Evolutionary conservation across 2,888 invertebrate species (phyloP), one percentile per base, ranked within the genome.

Genomic region (Alentia gelatinosa): DNA sequence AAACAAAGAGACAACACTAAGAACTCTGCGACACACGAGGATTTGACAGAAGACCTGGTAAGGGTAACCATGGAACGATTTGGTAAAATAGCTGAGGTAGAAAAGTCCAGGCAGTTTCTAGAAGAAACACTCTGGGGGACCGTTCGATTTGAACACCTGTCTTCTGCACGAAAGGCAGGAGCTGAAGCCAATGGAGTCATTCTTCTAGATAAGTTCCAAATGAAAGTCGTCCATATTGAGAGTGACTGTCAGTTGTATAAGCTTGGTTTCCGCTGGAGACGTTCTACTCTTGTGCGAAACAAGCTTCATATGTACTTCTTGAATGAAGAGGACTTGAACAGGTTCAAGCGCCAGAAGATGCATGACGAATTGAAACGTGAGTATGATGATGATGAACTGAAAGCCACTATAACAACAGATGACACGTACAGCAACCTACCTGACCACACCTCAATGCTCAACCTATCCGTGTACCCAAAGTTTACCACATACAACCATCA

Each of bases 401-500:
- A 86, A 26, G 86, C 50, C 1, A 50, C 26, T 30, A 26, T 86
- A n/a, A 86, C 86, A 19, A 33, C 86, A 42, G 47, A 42, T n/a
- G 86, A 83, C 26, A 40, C 83, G 3, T 40, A 39, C 30, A 39
- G 83, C 26, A 83, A 83, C 40, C 40, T 83, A 9, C 39, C 42
- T 37, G 83, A 83, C 23, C 39, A 40, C n/a, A 83, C 83, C 23
- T 83, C 83, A 1, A 39, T 83, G 40, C 35, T 83, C 40, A 12
- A 39, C n/a, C 23, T 42, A 19, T 42, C 40, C 1, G 83, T 83
- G 83, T 86, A 47, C 86, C 86, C 86, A 23, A 86, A 86, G 86
- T 86, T 86, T 30, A 86, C 47, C 42, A 86, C 42, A 19, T 86
- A 86, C 86, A 86, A 35, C 50, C 86, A 86, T 30, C 86, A 86